Evolutionary conservation across 2,113 vertebrate species (phyloP).

Genomic region (Lepus timidus): DNA sequence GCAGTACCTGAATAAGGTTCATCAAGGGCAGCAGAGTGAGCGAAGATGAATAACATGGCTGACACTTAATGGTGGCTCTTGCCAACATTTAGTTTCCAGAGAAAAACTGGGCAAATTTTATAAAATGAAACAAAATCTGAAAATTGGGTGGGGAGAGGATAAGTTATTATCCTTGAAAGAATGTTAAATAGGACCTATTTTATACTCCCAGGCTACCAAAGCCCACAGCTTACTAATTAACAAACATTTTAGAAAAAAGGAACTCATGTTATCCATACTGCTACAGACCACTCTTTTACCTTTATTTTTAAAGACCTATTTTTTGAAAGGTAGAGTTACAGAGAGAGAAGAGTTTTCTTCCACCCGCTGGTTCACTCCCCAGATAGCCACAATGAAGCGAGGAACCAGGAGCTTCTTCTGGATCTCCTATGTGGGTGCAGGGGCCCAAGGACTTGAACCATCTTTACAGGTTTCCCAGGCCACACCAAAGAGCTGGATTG

Average conservation of each 20-base stretch:
- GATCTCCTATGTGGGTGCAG: too few species aligned
- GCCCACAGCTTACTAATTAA: conserved; percentile 15
- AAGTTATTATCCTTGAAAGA: neutral
- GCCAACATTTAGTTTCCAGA: neutral
- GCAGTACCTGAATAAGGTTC: neutral
- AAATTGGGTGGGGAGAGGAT: neutral
- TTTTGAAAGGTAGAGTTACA: too few species aligned
- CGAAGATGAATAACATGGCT: neutral
- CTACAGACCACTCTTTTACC: neutral
- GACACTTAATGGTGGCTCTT: neutral
- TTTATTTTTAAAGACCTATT: neutral
- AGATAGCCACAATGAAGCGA: too few species aligned
- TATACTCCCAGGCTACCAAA: neutral
- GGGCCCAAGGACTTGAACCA: too few species aligned
- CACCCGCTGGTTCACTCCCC: too few species aligned
- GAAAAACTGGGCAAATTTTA: conserved; percentile 2
- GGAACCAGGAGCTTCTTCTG: too few species aligned
- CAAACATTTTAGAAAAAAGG: conserved; percentile 29
- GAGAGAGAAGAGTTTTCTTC: too few species aligned
- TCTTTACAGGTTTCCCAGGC: too few species aligned
- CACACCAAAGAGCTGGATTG: too few species aligned
- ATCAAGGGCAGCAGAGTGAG: neutral
- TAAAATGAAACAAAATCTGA: neutral
- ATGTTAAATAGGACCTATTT: neutral
- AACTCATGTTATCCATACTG: conserved; percentile 7